Conservation (phyloP, 2,113 vertebrate species). For the Astatoreochromis straeleni region DNA sequence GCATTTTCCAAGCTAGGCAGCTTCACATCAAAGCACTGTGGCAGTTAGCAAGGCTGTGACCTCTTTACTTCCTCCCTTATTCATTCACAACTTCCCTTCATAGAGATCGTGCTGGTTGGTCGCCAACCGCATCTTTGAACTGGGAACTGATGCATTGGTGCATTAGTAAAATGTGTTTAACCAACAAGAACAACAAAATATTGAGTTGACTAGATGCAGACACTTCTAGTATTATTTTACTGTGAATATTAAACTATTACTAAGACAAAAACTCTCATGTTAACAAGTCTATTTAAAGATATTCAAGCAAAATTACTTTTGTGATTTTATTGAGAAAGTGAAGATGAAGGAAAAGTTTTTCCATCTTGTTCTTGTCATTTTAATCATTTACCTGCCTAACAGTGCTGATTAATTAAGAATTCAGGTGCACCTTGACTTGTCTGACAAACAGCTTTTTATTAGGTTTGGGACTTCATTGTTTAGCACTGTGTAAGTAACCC, state of each 20-base stretch:
- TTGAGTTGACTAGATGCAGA: not conserved
- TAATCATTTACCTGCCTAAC: not conserved
- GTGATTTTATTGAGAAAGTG: not conserved
- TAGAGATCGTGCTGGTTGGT: not conserved
- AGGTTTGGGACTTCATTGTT: not conserved
- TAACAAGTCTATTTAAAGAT: not conserved
- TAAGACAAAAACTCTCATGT: not conserved
- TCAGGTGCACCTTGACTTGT: not conserved
- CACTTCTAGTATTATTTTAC: not conserved
- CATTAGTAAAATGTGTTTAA: not conserved
- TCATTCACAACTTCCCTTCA: not conserved
- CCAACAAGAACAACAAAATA: not conserved
- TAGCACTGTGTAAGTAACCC: not conserved
- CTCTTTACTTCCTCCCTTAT: not conserved
- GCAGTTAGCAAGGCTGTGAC: not conserved
- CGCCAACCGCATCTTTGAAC: not conserved
- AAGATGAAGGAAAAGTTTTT: not conserved
- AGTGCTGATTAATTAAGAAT: not conserved
- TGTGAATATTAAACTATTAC: not conserved
- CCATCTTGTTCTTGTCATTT: rapidly evolving
- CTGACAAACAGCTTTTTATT: not conserved
- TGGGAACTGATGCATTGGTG: not conserved
- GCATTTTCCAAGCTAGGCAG: rapidly evolving
- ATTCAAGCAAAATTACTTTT: not conserved
- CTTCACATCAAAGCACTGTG: not conserved